Evolutionary conservation across 1,140 invertebrate genomes (phyloP).

Genomic region (Heliothis subflexa): DNA sequence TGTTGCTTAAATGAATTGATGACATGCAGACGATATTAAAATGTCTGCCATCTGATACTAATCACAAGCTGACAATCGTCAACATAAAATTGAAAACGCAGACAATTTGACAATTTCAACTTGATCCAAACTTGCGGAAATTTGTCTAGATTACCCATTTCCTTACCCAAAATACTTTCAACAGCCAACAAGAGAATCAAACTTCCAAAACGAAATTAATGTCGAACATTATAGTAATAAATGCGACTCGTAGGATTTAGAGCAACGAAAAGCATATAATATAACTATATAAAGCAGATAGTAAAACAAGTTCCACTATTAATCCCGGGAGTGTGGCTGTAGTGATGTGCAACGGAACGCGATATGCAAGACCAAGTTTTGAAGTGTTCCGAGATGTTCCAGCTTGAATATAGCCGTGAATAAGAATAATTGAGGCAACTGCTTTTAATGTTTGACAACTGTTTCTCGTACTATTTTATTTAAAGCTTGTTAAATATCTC

Average conservation of each 20-base stretch:
- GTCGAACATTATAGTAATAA: constrained; percentile 40
- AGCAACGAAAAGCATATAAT: constrained; percentile 31
- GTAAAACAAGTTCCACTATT: constrained; percentile 45
- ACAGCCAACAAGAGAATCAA: constrained; percentile 37
- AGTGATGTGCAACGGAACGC: constrained; percentile 30
- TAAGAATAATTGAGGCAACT: constrained; percentile 30
- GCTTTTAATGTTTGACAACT: constrained; percentile 38
- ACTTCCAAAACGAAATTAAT: constrained; percentile 39
- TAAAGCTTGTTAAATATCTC: not conserved
- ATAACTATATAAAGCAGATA: constrained; percentile 30
- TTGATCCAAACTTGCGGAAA: not conserved
- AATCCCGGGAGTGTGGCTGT: constrained; percentile 37
- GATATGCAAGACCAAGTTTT: constrained; percentile 31
- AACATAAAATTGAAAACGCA: no score
- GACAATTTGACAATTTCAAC: not conserved
- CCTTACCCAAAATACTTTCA: constrained; percentile 31
- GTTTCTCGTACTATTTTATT: constrained; percentile 25
- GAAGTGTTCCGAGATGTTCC: constrained; percentile 34
- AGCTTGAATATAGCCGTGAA: constrained; percentile 17
- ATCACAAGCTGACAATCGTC: no score
- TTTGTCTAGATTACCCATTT: constrained; percentile 5
- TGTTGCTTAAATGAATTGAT: not conserved
- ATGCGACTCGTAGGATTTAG: constrained; percentile 30
- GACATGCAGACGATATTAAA: not conserved
- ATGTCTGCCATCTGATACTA: no score